Evolutionary conservation across 2,888 invertebrate species (phyloP), one percentile per base, ranked within the genome.

Genomic region (Drosophila merina): DNA sequence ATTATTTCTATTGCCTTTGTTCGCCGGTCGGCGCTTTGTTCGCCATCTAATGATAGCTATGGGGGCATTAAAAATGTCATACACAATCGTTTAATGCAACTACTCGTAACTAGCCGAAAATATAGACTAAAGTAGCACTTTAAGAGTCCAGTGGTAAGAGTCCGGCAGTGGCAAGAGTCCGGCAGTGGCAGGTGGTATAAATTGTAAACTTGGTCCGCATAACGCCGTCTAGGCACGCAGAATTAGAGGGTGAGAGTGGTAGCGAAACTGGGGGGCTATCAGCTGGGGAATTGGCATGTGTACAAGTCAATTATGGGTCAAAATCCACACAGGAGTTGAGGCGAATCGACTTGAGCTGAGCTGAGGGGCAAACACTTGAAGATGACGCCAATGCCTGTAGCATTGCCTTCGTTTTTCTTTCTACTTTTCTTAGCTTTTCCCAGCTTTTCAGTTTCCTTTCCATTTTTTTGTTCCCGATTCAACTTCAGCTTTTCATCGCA

Each of bases 301-400:
- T 86, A 85, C 84, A 87, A 85, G 87, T 86, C 85, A 86, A 87
- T 86, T 86, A 86, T 87, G 83, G 85, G 85, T 86, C 85, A 86
- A 86, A 87, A 87, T 80, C 73, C 83, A 76, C 80, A 83, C 72
- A 85, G 87, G 82, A 82, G 76, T 63, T 68, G 63, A 47, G 63
- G 20, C 59, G 60, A 62, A 33, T 62, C 49, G 62, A 59, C n/a
- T 38, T 28, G 30, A 36, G 55, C 51, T 42, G 49, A 49, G 72
- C 48, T 42, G 69, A 54, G 70, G 59, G 64, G 56, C 72, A 59
- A 72, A 60, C 72, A 73, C 68, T 73, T 55, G 73, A 70, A 70
- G 70, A 67, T 58, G 51, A 57, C 52, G 51, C 49, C 63, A 54
- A 52, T 47, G 62, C 64, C 57, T 50, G 49, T 30, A 49, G 33